A percentile compares a stretch with the other conserved stretches of the same genome.
Conservation (phyloP, 1,140 invertebrate genomes). For the Eriocheir sinensis region DNA sequence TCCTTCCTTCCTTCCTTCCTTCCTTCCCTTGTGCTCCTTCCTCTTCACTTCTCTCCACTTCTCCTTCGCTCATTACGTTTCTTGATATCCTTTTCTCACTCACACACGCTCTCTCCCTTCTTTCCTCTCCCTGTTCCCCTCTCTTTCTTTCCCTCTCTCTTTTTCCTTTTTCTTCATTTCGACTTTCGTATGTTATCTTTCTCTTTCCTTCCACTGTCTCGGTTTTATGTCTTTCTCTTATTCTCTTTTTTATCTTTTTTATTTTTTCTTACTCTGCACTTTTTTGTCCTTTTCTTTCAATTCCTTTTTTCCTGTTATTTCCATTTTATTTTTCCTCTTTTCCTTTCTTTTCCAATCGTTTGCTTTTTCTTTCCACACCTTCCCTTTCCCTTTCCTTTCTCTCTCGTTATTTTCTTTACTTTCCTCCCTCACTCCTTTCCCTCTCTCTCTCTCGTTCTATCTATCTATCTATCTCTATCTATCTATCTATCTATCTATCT, state of each 20-base stretch:
- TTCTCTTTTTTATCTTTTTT: neutral
- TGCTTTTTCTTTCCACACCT: neutral
- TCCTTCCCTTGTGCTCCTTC: no score
- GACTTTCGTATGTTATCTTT: neutral
- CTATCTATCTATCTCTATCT: no score
- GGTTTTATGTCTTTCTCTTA: neutral
- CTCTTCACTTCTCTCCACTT: neutral
- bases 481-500: no score
- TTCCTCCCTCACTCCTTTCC: neutral
- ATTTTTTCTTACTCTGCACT: no score
- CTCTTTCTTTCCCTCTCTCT: neutral
- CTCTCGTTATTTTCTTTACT: neutral
- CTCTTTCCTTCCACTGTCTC: neutral
- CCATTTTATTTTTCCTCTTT: neutral
- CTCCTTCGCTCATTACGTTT: constrained; percentile 15
- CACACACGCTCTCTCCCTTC: no score
- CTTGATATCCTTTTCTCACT: no score
- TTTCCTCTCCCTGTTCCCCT: neutral
- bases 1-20: no score
- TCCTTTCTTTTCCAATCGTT: neutral
- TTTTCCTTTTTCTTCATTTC: neutral
- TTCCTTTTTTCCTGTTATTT: neutral
- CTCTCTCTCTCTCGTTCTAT: no score
- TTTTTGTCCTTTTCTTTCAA: neutral
- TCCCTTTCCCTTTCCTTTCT: neutral